Base-by-base conservation (phyloP, 2,797 vertebrate species). In the Ispidina lecontei region DNA sequence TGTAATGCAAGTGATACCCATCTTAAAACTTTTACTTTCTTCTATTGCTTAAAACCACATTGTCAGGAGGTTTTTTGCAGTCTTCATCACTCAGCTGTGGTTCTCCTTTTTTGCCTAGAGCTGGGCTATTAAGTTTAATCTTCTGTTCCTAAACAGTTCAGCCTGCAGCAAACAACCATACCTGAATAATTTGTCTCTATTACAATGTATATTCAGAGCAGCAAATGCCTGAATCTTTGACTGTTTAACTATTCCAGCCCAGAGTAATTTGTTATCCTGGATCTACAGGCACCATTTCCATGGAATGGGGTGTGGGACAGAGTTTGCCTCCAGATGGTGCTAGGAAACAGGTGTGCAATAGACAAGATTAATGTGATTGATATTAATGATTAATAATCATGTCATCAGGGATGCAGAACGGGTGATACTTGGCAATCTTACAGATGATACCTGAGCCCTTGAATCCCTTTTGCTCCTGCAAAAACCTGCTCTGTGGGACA, bases 291-390 rank as follows among this genome's bases (percentile, higher is more conserved):
- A 73, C 7, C 2, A 0, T 59, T 87, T 73, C 60, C 28, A 6
- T n/a, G 37, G 11, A 52, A 31, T 1, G 22, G 28, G 18, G 19
- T 0, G 1, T 73, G 41, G 25, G 58, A 43, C 1, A 1, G 16
- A 33, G 29, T 73, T 89, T 92, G 70, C 94, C 85, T 96, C 65
- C 76, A 92, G 95, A 6, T 74, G 93, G 85, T 89, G 83, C 91
- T 91, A 80, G 52, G 82, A 37, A 82, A 84, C 22, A 46, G 65
- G 23, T 71, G 35, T 87, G 59, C 17, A 22, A 1, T 26, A 58
- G 25, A 47, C 56, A 44, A 2, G 33, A 22, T 39, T 54, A 11
- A 26, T 19, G 17, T 19, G 37, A 28, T 29, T 63, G 33, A 58
- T 12, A 6, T 72, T 29, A 26, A 28, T 14, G 29, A 35, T 73